These are phyloP conservation scores for Perca flavescens DNA, from an alignment of 2,113 vertebrate genomes.

Conservation along the genomic window DNA sequence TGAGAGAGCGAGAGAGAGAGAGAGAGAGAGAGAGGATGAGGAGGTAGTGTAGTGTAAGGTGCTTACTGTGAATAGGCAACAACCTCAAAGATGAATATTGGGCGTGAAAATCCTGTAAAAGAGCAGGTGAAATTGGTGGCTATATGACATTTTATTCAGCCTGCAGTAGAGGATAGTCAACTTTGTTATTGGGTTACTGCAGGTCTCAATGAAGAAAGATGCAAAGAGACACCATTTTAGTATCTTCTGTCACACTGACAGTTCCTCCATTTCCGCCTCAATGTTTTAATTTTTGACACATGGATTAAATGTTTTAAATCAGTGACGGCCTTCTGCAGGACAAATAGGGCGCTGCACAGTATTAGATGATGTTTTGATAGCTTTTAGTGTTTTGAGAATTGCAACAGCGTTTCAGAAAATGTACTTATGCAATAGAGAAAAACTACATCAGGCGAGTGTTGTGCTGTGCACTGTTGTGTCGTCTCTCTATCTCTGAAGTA, in stretches of 20 bases:
- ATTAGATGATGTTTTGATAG: too few relatives aligned
- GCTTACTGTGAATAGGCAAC: background rate
- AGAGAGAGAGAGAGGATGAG: background rate
- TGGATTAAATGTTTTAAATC: too few relatives aligned
- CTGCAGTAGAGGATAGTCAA: background rate
- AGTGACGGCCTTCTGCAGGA: background rate
- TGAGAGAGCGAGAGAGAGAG: conserved; percentile 6
- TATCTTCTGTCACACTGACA: background rate
- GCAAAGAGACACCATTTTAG: background rate
- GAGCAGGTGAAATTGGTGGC: background rate
- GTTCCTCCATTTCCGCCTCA: background rate
- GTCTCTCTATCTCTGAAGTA: too few relatives aligned
- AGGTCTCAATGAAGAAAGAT: background rate
- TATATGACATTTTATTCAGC: background rate
- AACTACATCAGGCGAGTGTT: background rate
- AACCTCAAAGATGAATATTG: background rate
- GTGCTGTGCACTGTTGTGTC: too few relatives aligned
- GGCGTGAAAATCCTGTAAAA: background rate
- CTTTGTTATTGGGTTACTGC: background rate
- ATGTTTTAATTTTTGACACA: background rate
- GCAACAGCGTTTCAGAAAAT: background rate
- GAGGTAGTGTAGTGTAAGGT: background rate
- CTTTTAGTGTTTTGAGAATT: background rate
- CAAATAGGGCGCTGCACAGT: background rate
- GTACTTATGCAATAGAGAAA: background rate